Evolutionary conservation across 2,113 vertebrate genomes (phyloP).

Genomic region (Menidia beryllina): DNA sequence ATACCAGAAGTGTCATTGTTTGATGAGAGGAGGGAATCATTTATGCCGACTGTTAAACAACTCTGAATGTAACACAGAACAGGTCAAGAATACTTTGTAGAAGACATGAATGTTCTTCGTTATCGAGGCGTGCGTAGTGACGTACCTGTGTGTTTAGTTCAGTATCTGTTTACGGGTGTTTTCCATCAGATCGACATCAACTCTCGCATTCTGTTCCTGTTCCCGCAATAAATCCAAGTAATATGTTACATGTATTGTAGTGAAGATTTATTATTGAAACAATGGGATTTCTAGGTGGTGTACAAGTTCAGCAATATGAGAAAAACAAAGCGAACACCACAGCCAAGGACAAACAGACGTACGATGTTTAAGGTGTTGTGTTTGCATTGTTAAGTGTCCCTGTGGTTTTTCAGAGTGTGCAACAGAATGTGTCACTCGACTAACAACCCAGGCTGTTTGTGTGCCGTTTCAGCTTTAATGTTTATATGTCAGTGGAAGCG

Average conservation of each 20-base stretch:
- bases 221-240: background rate
- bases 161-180: conserved; percentile 35
- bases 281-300: background rate
- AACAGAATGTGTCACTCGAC: conserved; percentile 28
- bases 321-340: conserved; percentile 21
- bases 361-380: conserved; percentile 50
- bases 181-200: background rate
- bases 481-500: conserved; percentile 39
- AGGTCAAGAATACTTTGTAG: conserved; percentile 49
- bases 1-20: conserved; percentile 25
- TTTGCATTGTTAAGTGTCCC: conserved; percentile 44
- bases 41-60: conserved; percentile 65
- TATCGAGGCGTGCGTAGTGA: conserved; percentile 39
- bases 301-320: conserved; percentile 18
- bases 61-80: conserved; percentile 72
- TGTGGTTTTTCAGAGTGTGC: conserved; percentile 50
- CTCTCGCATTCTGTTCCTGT: conserved; percentile 2
- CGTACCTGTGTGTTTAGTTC: conserved; percentile 37
- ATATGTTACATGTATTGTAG: conserved; percentile 27
- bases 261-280: conserved; percentile 16
- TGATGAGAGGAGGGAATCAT: conserved; percentile 35
- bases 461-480: conserved; percentile 49
- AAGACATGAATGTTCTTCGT: conserved; percentile 62
- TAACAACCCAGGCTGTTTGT: conserved; percentile 24
- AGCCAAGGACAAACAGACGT: conserved; percentile 52